A percentile compares a stretch with the other conserved stretches of the same genome.
Conservation (phyloP, 2,113 vertebrate species). For the Malurus elegans region DNA sequence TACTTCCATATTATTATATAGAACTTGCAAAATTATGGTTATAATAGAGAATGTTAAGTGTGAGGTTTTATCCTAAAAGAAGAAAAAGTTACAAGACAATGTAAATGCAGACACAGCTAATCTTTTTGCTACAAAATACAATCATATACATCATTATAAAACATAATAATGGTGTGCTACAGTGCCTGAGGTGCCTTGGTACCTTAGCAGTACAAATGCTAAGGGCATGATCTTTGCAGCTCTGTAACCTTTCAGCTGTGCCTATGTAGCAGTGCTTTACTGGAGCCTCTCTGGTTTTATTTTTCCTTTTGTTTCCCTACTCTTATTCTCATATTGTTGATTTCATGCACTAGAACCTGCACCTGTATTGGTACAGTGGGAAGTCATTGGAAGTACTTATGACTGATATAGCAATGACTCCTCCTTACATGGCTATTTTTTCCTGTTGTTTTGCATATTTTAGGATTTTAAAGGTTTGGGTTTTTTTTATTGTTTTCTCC, state of each 20-base stretch:
- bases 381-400: not conserved
- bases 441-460: not conserved
- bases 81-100: not conserved
- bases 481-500: not conserved
- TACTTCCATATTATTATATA: not conserved
- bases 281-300: not conserved
- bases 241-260: not conserved
- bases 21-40: not conserved
- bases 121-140: not conserved
- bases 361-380: not conserved
- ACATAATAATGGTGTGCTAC: not conserved
- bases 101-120: not conserved
- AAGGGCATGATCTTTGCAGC: not conserved
- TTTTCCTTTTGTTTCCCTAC: not conserved
- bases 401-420: not conserved
- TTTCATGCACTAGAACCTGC: not conserved
- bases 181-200: not conserved
- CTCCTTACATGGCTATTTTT: not conserved
- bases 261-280: not conserved
- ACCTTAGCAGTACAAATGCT: not conserved
- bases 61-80: not conserved
- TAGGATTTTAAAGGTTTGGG: fast-evolving
- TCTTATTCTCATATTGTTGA: not conserved
- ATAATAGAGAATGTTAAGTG: not conserved
- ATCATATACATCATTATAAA: not conserved